Base-by-base conservation (phyloP, 2,113 vertebrate species). In the Paradoxurus hermaphroditus region DNA sequence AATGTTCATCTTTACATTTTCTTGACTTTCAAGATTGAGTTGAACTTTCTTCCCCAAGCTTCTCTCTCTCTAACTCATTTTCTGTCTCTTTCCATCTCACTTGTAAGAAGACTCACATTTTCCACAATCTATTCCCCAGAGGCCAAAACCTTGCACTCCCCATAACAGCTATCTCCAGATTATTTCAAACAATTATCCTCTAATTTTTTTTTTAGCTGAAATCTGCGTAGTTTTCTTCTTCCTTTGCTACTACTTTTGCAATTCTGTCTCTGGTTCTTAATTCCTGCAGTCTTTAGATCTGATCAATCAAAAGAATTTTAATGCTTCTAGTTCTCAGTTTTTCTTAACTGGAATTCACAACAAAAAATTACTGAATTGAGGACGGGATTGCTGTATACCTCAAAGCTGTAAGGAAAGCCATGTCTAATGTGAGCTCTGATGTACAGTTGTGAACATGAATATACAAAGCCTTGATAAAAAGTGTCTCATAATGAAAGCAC, bases 391-490 rank as follows among this genome's bases (percentile, higher is more conserved):
- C 12, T 62, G 1, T 90, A 23, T 14, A 51, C 18, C 31, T 21
- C 44, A 73, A 31, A 21, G 21, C 11, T 83, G 1, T 65, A 36
- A 53, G 31, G 15, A 70, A 12, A 7, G 88, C 5, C 1, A 7
- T 16, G 2, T 44, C 23, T 7, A 53, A 0, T 0, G 0, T 65
- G 36, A 36, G 31, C 7, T 75, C 79, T 0, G 0, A 29, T 75
- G 25, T 7, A 84, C 5, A 65, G 19, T 2, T 92, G 13, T 68
- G 12, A 36, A 67, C 23, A 59, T 72, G 21, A 68, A 83, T 70
- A 88, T 53, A 44, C 2, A 75, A 67, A 18, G 72, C 14, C 18
- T 68, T 8, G 11, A 44, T 62, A 65, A 92, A 92, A 90, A 67
- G 1, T 4, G 83, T 49, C 31, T 68, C 15, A 41, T 78, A 51